A percentile compares a stretch with the other conserved stretches of the same genome.
Evolutionary conservation across 2,113 vertebrate genomes (phyloP).

Genomic region (Rynchops niger): DNA sequence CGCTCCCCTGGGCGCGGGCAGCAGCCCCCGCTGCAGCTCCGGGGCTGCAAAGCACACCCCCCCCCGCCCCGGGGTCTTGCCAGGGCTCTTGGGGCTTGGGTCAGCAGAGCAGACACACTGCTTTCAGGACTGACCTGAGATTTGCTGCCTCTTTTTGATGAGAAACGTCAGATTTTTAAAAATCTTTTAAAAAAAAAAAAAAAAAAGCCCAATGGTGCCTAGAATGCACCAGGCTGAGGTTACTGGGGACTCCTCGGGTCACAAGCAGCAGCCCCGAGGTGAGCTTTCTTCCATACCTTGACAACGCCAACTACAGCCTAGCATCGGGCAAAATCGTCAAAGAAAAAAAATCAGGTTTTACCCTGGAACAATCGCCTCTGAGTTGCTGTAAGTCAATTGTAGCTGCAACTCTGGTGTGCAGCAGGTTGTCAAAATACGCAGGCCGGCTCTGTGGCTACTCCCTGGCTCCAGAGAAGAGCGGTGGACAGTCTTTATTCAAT

Average conservation of each 20-base stretch:
- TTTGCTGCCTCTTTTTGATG: not conserved
- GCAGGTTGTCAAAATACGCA: not conserved
- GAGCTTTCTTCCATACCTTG: not conserved
- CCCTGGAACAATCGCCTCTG: not conserved
- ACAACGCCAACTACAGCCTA: not conserved
- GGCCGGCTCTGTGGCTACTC: not conserved
- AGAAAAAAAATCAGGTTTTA: not conserved
- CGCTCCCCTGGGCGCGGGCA: fast-evolving
- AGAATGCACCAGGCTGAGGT: no score
- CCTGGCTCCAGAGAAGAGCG: not conserved
- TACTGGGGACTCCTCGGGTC: not conserved
- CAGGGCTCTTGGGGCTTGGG: not conserved
- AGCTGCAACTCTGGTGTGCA: not conserved
- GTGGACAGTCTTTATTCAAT: not conserved
- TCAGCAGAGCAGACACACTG: not conserved
- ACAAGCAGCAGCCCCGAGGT: not conserved
- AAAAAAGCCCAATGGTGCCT: not conserved
- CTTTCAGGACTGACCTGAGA: not conserved
- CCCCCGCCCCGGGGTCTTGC: no score
- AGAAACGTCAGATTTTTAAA: not conserved
- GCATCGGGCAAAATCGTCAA: fast-evolving
- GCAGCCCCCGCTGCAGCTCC: not conserved
- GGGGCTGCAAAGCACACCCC: not conserved
- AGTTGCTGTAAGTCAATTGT: not conserved
- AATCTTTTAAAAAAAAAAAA: not conserved